Evolutionary conservation across 2,113 vertebrate genomes (phyloP).

Genomic region (Psophia crepitans): DNA sequence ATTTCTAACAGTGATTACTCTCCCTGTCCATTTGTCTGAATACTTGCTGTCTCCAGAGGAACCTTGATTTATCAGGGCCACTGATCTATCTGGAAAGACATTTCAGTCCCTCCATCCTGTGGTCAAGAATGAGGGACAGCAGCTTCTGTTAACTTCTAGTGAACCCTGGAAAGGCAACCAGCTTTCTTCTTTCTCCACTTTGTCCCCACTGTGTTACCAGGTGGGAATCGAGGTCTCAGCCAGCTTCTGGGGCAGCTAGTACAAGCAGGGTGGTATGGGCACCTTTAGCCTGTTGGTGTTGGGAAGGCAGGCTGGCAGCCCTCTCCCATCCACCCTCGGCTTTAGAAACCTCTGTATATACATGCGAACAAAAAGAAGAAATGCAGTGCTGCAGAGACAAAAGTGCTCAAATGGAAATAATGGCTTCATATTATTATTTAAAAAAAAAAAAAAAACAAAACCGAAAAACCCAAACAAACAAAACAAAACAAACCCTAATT

Average conservation of each 20-base stretch:
- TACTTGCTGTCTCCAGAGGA: not conserved
- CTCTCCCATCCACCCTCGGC: not conserved
- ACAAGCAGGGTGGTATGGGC: not conserved
- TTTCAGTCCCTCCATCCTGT: not conserved
- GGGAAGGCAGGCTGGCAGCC: not conserved
- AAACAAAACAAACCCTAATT: not conserved
- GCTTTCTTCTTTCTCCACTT: not conserved
- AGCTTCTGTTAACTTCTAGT: not conserved
- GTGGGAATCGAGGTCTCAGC: not conserved
- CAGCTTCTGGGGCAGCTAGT: not conserved
- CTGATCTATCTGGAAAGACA: not conserved
- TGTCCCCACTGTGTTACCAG: not conserved
- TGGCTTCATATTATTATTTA: not conserved
- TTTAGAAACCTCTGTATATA: not conserved
- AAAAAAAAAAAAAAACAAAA: not conserved
- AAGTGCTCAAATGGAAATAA: not conserved
- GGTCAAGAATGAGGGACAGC: not conserved
- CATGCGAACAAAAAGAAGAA: not conserved
- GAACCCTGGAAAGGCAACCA: not conserved
- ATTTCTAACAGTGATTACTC: not conserved
- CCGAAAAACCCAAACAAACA: not conserved
- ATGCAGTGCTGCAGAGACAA: not conserved
- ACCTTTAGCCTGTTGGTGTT: not conserved
- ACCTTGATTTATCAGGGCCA: not conserved
- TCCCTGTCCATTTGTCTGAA: not conserved